Evolutionary conservation across 2,113 vertebrate species (phyloP).

Genomic region (Gobius niger): DNA sequence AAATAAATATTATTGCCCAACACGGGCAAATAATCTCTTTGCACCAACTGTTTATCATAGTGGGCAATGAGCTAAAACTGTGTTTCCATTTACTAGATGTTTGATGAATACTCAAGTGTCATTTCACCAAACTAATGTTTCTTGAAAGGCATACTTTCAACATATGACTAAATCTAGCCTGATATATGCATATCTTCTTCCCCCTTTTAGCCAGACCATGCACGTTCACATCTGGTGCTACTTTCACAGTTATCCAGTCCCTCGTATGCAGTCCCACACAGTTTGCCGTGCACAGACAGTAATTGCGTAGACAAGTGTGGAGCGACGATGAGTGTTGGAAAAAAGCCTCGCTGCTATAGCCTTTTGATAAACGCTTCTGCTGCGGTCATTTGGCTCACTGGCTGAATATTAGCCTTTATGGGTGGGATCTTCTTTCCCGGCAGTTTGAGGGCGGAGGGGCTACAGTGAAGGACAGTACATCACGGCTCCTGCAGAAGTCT

Average conservation of each 20-base stretch:
- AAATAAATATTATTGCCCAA: constrained; percentile 7
- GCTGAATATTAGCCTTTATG: constrained; percentile 26
- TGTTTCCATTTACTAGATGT: neutral
- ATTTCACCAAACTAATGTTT: neutral
- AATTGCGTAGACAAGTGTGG: constrained; percentile 66
- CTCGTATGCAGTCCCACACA: constrained; percentile 53
- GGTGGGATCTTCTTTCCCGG: constrained; percentile 29
- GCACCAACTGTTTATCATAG: neutral
- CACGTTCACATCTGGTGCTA: constrained; percentile 63
- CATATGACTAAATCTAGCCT: neutral
- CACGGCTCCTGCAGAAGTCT: constrained; percentile 20
- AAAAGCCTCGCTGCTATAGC: constrained; percentile 43
- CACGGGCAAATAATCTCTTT: neutral
- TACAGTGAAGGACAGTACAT: constrained; percentile 34
- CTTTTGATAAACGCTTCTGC: constrained; percentile 21
- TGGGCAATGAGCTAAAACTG: neutral
- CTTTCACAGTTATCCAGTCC: constrained; percentile 47
- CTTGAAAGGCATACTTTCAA: constrained; percentile 1
- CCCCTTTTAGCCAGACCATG: constrained; percentile 9
- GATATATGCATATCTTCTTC: constrained; percentile 22
- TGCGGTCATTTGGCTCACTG: constrained; percentile 36
- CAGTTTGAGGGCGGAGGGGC: constrained; percentile 40
- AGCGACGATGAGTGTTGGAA: constrained; percentile 56
- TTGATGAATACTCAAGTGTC: neutral
- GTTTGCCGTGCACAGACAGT: constrained; percentile 47